Conservation (phyloP, 2,888 invertebrate species). For the Lasiommata megera region DNA sequence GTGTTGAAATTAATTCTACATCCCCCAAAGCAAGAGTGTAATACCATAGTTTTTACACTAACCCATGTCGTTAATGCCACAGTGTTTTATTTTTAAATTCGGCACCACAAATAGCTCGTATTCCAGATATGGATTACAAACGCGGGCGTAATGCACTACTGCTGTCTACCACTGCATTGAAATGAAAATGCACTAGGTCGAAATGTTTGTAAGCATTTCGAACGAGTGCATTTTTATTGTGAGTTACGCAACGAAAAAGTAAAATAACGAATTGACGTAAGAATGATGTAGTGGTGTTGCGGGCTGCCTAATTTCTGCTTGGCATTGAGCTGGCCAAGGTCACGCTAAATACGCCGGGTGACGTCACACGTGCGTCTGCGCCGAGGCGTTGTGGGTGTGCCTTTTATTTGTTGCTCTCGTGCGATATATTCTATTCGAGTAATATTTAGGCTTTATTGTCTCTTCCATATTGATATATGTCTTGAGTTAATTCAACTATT, state of each 20-base stretch:
- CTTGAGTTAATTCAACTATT: too few relatives aligned
- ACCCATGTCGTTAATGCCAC: too few relatives aligned
- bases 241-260: constrained; percentile 21
- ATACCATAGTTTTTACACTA: too few relatives aligned
- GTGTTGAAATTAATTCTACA: too few relatives aligned
- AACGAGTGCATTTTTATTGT: too few relatives aligned
- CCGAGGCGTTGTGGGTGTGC: constrained; percentile 45
- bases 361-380: constrained; percentile 57
- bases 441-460: background rate
- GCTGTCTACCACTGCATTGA: too few relatives aligned
- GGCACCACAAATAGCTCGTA: too few relatives aligned
- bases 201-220: constrained; percentile 17
- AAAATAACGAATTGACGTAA: constrained; percentile 41
- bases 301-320: constrained; percentile 57
- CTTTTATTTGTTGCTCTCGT: constrained; percentile 40
- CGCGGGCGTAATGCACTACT: too few relatives aligned
- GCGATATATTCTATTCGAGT: constrained; percentile 17
- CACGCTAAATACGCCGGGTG: constrained; percentile 58
- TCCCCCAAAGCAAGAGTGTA: too few relatives aligned
- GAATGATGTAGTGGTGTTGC: constrained; percentile 41
- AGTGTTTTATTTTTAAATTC: too few relatives aligned
- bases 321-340: constrained; percentile 76
- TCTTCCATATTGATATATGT: too few relatives aligned
- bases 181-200: background rate
- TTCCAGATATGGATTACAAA: too few relatives aligned